A percentile compares a stretch with the other conserved stretches of the same genome.
phyloP scores from a whole-genome alignment of 1,140 invertebrate species.

The Leptinotarsa texana region DNA sequence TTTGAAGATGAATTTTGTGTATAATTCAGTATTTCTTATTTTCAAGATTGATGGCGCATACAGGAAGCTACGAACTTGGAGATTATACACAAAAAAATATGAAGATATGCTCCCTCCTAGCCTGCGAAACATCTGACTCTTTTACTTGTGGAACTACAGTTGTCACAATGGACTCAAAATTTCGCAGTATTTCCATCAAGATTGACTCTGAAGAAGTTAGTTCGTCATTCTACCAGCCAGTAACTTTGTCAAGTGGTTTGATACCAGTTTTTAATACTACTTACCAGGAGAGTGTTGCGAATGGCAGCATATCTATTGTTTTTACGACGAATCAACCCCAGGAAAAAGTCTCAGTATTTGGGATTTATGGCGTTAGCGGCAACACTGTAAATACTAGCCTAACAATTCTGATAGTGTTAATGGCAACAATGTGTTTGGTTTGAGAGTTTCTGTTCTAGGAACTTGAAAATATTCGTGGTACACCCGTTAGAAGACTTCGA shows the following conservation, averaged over 20 bases:
- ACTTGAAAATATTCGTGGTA: too few relatives aligned
- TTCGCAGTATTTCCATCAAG: constrained; percentile 34
- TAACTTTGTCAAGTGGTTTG: constrained; percentile 31
- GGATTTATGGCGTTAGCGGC: constrained; percentile 27
- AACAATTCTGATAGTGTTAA: background rate
- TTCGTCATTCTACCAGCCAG: constrained; percentile 34
- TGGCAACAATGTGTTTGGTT: too few relatives aligned
- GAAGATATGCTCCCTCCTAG: constrained; percentile 34
- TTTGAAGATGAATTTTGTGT: too few relatives aligned
- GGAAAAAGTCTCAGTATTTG: constrained; percentile 35
- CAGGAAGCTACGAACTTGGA: constrained; percentile 24
- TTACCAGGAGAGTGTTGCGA: constrained; percentile 22
- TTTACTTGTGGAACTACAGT: constrained; percentile 32
- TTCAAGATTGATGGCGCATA: constrained; percentile 30
- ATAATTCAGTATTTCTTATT: too few relatives aligned
- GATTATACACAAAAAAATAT: constrained; percentile 16
- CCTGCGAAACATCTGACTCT: constrained; percentile 30
- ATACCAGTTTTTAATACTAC: constrained; percentile 29
- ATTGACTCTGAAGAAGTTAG: constrained; percentile 18
- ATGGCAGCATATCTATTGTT: constrained; percentile 20
- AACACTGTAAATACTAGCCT: background rate
- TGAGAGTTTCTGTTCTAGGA: too few relatives aligned
- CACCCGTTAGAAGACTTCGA: background rate
- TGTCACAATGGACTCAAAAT: constrained; percentile 29
- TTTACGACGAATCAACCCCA: constrained; percentile 23